These are phyloP conservation scores for Littorina saxatilis DNA, from an alignment of 1,140 invertebrate species.

Conservation along the genomic window DNA sequence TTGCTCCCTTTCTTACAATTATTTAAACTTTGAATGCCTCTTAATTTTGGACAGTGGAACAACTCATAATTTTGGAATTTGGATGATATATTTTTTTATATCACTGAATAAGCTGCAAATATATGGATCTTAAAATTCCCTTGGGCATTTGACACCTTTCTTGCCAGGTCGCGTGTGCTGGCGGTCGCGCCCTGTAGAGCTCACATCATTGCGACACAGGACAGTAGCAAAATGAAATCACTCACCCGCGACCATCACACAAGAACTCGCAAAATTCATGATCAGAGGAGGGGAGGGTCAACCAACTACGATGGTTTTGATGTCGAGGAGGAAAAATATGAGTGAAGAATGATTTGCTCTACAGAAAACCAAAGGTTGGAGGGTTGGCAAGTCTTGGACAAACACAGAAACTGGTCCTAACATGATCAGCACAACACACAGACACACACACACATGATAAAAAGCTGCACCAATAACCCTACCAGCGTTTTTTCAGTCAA, in stretches of 20 bases:
- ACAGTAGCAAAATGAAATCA: background rate
- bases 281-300: too few relatives aligned
- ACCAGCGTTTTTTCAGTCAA: too few relatives aligned
- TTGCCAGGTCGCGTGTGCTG: constrained; percentile 28
- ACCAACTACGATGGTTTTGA: background rate
- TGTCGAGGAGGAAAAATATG: background rate
- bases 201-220: background rate
- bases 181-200: background rate
- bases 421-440: background rate
- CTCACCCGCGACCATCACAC: background rate
- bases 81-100: too few relatives aligned
- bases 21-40: too few relatives aligned
- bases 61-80: too few relatives aligned
- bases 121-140: too few relatives aligned
- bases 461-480: constrained; percentile 21
- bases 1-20: too few relatives aligned
- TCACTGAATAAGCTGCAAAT: too few relatives aligned
- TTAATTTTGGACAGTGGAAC: too few relatives aligned
- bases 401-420: background rate
- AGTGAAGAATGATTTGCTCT: too few relatives aligned
- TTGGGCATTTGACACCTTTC: constrained; percentile 49
- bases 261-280: background rate
- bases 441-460: background rate
- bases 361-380: too few relatives aligned
- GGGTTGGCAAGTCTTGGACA: background rate